Evolutionary conservation across 2,797 vertebrate genomes (phyloP).

Genomic region (Siniperca scherzeri): DNA sequence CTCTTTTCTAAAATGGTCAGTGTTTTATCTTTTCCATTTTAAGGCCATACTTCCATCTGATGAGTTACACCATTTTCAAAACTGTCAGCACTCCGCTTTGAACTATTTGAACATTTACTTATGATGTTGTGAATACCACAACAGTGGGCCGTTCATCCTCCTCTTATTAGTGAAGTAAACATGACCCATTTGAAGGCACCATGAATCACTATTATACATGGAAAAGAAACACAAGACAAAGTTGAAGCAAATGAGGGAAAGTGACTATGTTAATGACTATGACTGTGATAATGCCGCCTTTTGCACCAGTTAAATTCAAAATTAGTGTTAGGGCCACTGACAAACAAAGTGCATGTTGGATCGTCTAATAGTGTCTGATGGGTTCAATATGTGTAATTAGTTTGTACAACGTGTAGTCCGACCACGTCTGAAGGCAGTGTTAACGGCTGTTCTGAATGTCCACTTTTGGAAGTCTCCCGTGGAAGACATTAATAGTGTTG

Average conservation of each 20-base stretch:
- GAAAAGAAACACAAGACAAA: neutral
- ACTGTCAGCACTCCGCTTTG: neutral
- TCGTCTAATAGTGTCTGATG: neutral
- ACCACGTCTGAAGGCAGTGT: neutral
- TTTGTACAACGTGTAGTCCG: neutral
- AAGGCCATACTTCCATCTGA: neutral
- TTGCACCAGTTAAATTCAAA: conserved; percentile 21
- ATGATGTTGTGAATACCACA: neutral
- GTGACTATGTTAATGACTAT: neutral
- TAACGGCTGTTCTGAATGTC: neutral
- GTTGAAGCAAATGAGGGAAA: neutral
- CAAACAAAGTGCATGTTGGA: neutral
- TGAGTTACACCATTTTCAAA: neutral
- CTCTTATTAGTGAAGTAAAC: conserved; percentile 2
- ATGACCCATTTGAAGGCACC: neutral
- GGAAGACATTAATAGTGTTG: no score
- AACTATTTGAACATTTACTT: neutral
- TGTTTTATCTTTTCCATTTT: neutral
- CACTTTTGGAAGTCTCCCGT: no score
- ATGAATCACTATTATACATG: neutral
- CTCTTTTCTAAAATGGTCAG: neutral
- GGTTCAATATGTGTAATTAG: neutral
- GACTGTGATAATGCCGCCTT: neutral
- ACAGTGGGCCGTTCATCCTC: neutral
- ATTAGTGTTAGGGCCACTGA: no score